Evolutionary conservation across 1,140 invertebrate species (phyloP), one percentile per base, ranked within the genome.

Genomic region (Philopotamus ludificatus): DNA sequence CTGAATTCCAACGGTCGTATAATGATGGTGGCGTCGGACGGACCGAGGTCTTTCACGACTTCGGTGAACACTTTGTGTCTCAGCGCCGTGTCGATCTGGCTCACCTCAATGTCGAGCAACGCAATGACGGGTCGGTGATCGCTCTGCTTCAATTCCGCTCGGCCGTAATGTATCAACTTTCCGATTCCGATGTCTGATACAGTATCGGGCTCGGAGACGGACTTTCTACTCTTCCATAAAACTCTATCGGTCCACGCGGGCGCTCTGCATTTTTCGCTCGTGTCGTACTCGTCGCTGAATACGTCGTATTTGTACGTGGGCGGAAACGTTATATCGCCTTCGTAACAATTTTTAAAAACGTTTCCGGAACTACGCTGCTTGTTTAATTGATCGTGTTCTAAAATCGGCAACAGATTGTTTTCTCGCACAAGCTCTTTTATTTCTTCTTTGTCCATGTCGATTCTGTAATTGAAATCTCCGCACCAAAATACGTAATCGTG

Each of bases 401-500:
- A 77, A 45, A 99, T 85, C 45, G 87, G 80, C 62, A 86, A 79
- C 66, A 93, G 86, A 74, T 97, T 91, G 63, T 91, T 86, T 62
- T 87, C 84, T 50, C 85, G 85, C 1, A 98, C 86, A 63, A 92
- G 80, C 60, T 92, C 87, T 75, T 96, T 94, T 64, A 98, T 89
- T 74, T 98, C 93, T 10, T 98, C 95, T 74, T 95, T 95, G 57
- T 92, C 88, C 84, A 99, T 87, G 76, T 98, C 96, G 65, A 99
- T 90, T 60, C 98, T 85, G 75, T 99, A 99, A 77, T 99, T 99
- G 78, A 99, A 99, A 82, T 99, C 98, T 0, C 98, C 98, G 78
- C 95, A 97, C 97, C 97, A 99, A 77, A 99, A 99, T 0, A 99
- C 88, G 78, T 97, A 98, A 81, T 99, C 97, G 76, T 99, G 97